These are phyloP conservation scores for Ia io DNA, from an alignment of 2,113 vertebrate species.

Conservation along the genomic window DNA sequence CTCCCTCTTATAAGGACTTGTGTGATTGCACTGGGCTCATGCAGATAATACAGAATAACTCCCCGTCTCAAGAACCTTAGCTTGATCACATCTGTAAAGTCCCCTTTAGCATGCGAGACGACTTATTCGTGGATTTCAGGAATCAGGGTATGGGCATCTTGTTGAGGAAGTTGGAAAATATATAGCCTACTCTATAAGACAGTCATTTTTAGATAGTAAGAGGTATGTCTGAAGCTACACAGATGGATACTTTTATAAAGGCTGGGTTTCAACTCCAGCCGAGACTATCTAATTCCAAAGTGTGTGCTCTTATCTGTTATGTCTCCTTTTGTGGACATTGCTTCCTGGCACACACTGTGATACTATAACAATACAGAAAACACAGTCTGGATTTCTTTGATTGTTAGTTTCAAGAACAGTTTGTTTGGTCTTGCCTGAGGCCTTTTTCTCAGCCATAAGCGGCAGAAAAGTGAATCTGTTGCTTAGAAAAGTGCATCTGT, in stretches of 20 bases:
- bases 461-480: slow-evolving; percentile 1
- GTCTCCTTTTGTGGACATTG: background rate
- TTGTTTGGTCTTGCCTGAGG: background rate
- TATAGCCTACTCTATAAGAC: background rate
- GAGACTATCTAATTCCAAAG: background rate
- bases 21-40: background rate
- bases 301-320: background rate
- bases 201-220: background rate
- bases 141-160: background rate
- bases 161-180: background rate
- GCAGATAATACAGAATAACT: background rate
- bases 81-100: background rate
- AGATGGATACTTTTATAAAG: background rate
- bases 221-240: background rate
- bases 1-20: background rate
- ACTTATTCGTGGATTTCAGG: background rate
- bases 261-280: background rate
- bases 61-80: background rate
- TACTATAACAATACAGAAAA: background rate
- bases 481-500: background rate
- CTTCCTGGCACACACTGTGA: background rate
- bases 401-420: background rate
- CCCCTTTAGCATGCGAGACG: background rate
- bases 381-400: background rate
- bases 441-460: background rate